These are phyloP conservation scores for Neodon shergylaensis DNA, from an alignment of 2,113 vertebrate species.

Conservation along the genomic window DNA sequence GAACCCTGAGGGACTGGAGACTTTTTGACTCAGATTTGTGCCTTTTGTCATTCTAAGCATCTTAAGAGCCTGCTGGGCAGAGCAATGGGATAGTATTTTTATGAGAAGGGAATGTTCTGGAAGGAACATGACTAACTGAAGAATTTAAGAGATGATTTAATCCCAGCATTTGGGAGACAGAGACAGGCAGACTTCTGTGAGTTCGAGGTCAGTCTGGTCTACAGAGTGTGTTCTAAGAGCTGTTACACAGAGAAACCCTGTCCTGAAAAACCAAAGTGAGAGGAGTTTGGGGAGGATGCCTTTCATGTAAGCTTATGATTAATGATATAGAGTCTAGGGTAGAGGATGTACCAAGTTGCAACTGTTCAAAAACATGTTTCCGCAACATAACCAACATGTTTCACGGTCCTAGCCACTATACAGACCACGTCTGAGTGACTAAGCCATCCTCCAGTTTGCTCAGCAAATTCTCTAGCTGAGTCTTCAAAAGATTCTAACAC, in stretches of 20 bases:
- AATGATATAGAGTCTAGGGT: neutral
- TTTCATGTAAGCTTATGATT: neutral
- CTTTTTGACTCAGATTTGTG: slow-evolving; percentile 12
- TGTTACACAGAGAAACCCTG: neutral
- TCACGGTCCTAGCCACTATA: neutral
- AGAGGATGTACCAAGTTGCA: neutral
- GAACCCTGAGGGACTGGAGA: neutral
- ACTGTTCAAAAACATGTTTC: neutral
- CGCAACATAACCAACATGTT: neutral
- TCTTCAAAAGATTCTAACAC: neutral
- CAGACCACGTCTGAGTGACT: neutral
- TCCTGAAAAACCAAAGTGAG: neutral
- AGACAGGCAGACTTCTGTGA: neutral
- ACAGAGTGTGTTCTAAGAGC: neutral
- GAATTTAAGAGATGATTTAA: neutral
- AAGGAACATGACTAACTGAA: neutral
- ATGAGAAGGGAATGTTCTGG: neutral
- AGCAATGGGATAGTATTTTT: neutral
- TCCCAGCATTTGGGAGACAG: neutral
- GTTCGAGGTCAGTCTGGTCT: neutral
- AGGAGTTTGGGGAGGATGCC: neutral
- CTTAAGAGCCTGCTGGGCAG: neutral
- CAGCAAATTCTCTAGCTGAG: slow-evolving; percentile 29
- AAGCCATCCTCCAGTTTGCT: neutral
- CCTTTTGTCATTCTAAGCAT: neutral